These are phyloP conservation scores for Anastrepha obliqua DNA, from an alignment of 1,140 invertebrate genomes.

Conservation along the genomic window DNA sequence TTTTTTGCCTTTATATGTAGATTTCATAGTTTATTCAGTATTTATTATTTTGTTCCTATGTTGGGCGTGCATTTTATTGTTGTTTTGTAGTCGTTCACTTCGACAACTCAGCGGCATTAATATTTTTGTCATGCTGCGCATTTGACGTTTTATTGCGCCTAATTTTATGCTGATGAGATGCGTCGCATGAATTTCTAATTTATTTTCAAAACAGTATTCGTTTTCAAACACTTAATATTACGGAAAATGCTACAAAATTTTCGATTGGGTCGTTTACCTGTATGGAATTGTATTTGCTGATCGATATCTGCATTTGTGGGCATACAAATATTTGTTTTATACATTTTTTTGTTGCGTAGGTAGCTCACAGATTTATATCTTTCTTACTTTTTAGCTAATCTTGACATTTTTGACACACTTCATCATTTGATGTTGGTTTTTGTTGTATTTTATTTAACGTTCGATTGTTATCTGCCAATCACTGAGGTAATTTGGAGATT, in stretches of 20 bases:
- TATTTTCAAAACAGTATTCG: slow-evolving; percentile 22
- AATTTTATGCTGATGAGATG: slow-evolving; percentile 73
- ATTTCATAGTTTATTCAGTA: no score
- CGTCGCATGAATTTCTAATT: slow-evolving; percentile 69
- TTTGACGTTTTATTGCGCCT: slow-evolving; percentile 72
- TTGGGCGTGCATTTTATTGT: slow-evolving; percentile 46
- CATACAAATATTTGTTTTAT: background rate
- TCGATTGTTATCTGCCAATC: slow-evolving; percentile 32
- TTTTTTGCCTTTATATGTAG: background rate
- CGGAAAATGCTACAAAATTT: background rate
- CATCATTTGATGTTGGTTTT: slow-evolving; percentile 46
- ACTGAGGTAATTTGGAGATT: slow-evolving; percentile 25
- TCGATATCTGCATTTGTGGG: slow-evolving; percentile 30
- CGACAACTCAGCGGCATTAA: background rate
- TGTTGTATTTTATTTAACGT: background rate
- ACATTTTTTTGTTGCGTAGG: slow-evolving; percentile 56
- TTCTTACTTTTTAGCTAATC: slow-evolving; percentile 59
- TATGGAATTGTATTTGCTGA: slow-evolving; percentile 3
- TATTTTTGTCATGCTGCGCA: slow-evolving; percentile 70
- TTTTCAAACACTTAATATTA: no score
- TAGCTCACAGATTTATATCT: slow-evolving; percentile 60
- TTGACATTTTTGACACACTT: slow-evolving; percentile 48
- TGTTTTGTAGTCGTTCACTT: slow-evolving; percentile 27
- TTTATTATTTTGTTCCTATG: no score
- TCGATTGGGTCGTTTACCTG: background rate